Base-by-base conservation (phyloP, 2,888 invertebrate species). In the Lomographa bimaculata region DNA sequence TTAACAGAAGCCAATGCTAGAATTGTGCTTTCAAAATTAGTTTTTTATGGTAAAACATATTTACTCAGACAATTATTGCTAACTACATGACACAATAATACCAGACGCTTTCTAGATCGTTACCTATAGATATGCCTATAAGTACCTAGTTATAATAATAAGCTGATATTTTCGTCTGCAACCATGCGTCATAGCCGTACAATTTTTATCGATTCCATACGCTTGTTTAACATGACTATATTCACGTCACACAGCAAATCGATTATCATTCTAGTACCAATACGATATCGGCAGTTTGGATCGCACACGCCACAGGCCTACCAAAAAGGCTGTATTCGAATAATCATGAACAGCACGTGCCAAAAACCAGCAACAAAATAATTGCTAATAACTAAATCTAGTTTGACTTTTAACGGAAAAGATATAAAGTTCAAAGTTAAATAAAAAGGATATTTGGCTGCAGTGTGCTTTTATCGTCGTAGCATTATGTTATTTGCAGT, bases 191-290 rank as follows among this genome's bases (percentile, higher is more conserved):
- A 54, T 43, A 41, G 40, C 12, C 28, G 30, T 47, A 51, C 48
- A 46, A 47, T 54, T 55, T 48, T 41, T 26, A 50, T 48, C 41
- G 48, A 60, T 50, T 54, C 26, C 46, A 50, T 49, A 46, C 41
- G 55, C 39, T 42, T 48, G 48, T 28, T 27, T 47, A 48, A 54
- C 60, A 51, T 47, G 50, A 54, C 48, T 55, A 39, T 58, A 78
- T 75, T 74, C 77, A 61, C 52, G 63, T 66, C 72, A 71, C 73
- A 75, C 50, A 57, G 44, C 45, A 46, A 46, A 57, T 54, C 64
- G 64, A 73, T 77, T 78, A 71, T 63, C 53, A 70, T 67, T 65
- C 64, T 57, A 62, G 60, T 56, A 54, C 52, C 51, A 46, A 50
- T 57, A 62, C 52, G 59, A 59, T 63, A 61, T 58, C 50, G 52